Conservation (phyloP, 1,140 invertebrate genomes). For the Pomacea maculata region DNA sequence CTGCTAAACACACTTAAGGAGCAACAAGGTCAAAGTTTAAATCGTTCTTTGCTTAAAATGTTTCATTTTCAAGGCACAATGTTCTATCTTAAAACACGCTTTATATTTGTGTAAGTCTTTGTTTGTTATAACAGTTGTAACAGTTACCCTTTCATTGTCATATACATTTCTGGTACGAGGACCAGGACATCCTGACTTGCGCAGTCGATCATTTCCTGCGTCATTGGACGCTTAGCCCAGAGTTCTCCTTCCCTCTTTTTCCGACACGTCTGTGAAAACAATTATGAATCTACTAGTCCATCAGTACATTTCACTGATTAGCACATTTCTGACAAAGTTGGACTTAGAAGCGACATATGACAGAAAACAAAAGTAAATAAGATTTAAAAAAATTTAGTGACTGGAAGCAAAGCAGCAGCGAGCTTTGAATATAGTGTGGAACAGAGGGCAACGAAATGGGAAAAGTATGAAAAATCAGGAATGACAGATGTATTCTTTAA, state of each 20-base stretch:
- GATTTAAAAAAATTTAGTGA: not conserved
- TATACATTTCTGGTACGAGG: slow-evolving; percentile 85
- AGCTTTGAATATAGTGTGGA: not conserved
- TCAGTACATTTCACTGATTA: not conserved
- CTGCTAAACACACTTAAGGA: no score
- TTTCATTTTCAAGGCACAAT: no score
- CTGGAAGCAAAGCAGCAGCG: not conserved
- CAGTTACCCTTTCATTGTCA: slow-evolving; percentile 74
- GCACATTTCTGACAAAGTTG: not conserved
- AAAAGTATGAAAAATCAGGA: not conserved
- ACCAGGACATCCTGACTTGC: slow-evolving; percentile 88
- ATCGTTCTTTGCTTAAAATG: no score
- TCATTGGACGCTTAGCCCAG: slow-evolving; percentile 88
- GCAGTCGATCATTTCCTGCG: slow-evolving; percentile 91
- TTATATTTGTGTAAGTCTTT: no score
- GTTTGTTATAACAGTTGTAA: no score
- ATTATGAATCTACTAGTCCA: not conserved
- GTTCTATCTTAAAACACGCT: no score
- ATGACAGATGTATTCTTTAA: not conserved
- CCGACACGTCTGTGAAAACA: slow-evolving; percentile 65
- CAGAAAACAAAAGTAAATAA: no score
- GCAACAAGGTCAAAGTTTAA: no score
- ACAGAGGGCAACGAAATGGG: not conserved
- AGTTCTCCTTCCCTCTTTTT: slow-evolving; percentile 89
- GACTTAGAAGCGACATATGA: not conserved